Conservation (phyloP, 2,113 vertebrate genomes). For the Percopsis transmontana region DNA sequence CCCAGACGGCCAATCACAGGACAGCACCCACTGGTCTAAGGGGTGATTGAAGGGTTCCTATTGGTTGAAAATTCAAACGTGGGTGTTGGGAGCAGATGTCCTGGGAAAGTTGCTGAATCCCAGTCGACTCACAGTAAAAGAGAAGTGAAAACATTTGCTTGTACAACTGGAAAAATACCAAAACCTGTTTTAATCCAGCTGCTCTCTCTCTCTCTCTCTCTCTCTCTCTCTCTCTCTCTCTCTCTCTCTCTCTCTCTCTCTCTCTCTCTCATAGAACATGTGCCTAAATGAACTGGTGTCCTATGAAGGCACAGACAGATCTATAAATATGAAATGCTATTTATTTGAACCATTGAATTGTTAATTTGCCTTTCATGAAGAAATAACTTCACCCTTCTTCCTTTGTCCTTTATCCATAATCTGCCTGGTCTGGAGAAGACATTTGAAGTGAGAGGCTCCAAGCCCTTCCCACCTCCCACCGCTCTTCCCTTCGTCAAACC, state of each 20-base stretch:
- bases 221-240: slow-evolving; percentile 11
- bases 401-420: no score
- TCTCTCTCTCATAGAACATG: slow-evolving; percentile 42
- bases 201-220: slow-evolving; percentile 29
- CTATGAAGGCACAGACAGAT: slow-evolving; percentile 20
- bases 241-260: slow-evolving; percentile 11
- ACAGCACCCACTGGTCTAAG: slow-evolving; percentile 45
- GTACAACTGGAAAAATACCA: slow-evolving; percentile 77
- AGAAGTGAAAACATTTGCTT: slow-evolving; percentile 78
- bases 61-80: slow-evolving; percentile 71
- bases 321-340: slow-evolving; percentile 27
- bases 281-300: slow-evolving; percentile 24
- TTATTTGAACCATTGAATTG: slow-evolving; percentile 2
- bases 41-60: slow-evolving; percentile 48
- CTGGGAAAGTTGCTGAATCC: slow-evolving; percentile 84
- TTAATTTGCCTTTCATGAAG: neutral
- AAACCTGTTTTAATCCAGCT: slow-evolving; percentile 72
- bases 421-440: slow-evolving; percentile 14
- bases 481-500: slow-evolving; percentile 31
- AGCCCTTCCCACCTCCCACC: slow-evolving; percentile 40
- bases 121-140: slow-evolving; percentile 73
- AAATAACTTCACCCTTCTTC: no score
- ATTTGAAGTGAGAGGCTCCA: slow-evolving; percentile 35
- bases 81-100: slow-evolving; percentile 83
- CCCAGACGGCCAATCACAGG: slow-evolving; percentile 69